Evolutionary conservation across 2,113 vertebrate genomes (phyloP).

Genomic region (Ciconia maguari): DNA sequence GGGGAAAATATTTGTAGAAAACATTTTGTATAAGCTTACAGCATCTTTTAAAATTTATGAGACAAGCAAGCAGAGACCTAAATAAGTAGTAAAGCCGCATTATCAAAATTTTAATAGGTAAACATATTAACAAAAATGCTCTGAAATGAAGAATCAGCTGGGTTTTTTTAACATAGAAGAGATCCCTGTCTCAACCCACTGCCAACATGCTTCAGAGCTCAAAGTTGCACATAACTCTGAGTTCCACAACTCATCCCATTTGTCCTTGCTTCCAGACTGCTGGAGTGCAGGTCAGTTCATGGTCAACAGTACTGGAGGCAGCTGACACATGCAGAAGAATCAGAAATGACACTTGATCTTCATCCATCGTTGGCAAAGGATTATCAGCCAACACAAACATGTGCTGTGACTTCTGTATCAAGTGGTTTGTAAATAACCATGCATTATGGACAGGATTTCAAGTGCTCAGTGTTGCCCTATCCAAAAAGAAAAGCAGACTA

Average conservation of each 20-base stretch:
- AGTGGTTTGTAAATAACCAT: not conserved
- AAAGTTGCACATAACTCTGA: not conserved
- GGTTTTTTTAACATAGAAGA: not conserved
- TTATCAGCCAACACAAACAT: constrained; percentile 19
- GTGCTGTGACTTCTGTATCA: constrained; percentile 5
- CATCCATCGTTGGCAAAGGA: constrained; percentile 29
- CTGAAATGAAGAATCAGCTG: not conserved
- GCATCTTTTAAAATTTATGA: not conserved
- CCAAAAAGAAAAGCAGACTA: not conserved
- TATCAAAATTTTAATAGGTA: not conserved
- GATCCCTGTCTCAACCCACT: not conserved
- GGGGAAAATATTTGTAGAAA: not conserved
- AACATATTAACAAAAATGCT: not conserved
- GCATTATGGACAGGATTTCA: not conserved
- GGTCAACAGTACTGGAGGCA: constrained; percentile 6
- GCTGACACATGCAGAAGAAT: constrained; percentile 28
- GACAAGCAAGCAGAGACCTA: not conserved
- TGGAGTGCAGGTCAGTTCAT: constrained; percentile 14
- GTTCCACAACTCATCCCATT: not conserved
- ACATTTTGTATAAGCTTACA: not conserved
- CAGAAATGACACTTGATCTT: constrained; percentile 24
- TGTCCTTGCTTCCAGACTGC: not conserved
- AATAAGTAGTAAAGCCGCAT: not conserved
- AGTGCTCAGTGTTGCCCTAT: not conserved
- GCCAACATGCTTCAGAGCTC: not conserved